Conservation (phyloP, 2,888 invertebrate genomes). For the Ametastegia equiseti region DNA sequence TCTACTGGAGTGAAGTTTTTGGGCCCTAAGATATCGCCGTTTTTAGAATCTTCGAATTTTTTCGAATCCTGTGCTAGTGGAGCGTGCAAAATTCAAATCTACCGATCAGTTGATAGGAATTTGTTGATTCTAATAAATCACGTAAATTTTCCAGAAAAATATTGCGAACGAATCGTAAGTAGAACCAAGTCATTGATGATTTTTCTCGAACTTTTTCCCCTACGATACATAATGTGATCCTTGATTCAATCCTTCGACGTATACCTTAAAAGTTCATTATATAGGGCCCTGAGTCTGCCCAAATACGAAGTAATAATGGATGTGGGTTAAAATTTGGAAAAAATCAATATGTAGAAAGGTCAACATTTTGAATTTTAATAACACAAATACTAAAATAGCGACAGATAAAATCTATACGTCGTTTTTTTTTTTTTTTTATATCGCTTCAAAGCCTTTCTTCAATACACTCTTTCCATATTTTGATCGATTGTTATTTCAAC, state of each 20-base stretch:
- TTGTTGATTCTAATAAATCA: background rate
- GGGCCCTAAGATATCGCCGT: background rate
- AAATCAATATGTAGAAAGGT: no score
- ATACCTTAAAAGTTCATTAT: background rate
- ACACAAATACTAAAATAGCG: no score
- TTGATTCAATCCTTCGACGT: background rate
- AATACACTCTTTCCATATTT: no score
- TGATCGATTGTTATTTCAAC: no score
- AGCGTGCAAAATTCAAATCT: background rate
- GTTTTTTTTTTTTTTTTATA: no score
- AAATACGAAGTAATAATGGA: background rate
- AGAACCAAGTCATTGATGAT: background rate
- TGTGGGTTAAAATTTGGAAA: no score
- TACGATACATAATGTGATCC: no score
- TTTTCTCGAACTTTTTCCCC: background rate
- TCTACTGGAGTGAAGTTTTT: background rate
- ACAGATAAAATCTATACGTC: no score
- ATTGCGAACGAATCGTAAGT: background rate
- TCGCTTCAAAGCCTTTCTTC: no score
- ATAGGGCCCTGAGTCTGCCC: background rate
- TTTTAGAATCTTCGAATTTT: background rate
- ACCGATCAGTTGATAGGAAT: background rate
- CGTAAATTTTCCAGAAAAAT: background rate
- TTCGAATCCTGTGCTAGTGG: conserved; percentile 12
- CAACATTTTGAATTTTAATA: no score